Base-by-base conservation (phyloP, 2,113 vertebrate genomes). In the Calypte anna region DNA sequence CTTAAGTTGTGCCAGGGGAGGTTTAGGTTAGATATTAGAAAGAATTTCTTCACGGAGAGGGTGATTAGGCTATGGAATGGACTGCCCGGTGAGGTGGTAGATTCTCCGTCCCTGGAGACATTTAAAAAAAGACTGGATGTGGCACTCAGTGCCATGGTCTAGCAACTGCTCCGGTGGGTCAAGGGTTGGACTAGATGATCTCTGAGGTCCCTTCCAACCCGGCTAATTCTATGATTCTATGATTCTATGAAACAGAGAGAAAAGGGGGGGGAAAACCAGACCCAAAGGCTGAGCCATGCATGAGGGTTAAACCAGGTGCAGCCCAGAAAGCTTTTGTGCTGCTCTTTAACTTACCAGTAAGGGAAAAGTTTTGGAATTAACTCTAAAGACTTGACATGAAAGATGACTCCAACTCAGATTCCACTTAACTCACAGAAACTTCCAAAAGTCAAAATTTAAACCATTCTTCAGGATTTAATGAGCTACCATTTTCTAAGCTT, bases 221-320 rank as follows among this genome's bases (percentile, higher is more conserved):
- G n/a, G n/a, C n/a, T n/a, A n/a, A n/a, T n/a, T n/a, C n/a, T n/a
- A n/a, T n/a, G n/a, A n/a, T n/a, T n/a, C n/a, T n/a, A n/a, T n/a
- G n/a, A n/a, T n/a, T n/a, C n/a, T n/a, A n/a, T n/a, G 44, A 76
- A 58, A 33, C 12, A 36, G 77, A 79, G 3, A 4, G 40, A 72
- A 73, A 86, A 72, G 22, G 33, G 20, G 22, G 38, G 22, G 55
- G 64, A 94, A 76, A 82, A 28, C 27, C 54, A 46, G 66, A 73
- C 84, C 54, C 69, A 83, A 86, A 79, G 46, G 30, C 51, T 85
- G 63, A 94, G 46, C 80, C 83, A 88, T 90, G 77, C 82, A 74
- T 70, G 82, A 93, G 2, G 0, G 44, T 58, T 88, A 63, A 91
- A 78, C 43, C 76, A 86, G 87, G 78, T 25, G 31, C 88, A 86